Conservation (phyloP, 2,797 vertebrate species). For the Loris lydekkerianus region DNA sequence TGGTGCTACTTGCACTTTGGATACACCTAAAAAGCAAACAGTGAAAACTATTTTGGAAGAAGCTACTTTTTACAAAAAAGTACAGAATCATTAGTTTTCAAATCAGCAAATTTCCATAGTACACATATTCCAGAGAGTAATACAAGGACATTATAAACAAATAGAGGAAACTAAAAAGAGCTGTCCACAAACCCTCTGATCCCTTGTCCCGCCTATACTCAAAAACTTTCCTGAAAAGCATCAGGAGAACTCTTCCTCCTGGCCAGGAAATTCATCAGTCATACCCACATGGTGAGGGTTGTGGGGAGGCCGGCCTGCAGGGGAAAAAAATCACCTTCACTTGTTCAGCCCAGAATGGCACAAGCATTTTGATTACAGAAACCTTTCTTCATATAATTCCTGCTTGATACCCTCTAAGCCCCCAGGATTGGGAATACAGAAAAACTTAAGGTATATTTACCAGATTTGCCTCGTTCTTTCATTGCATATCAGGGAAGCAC, state of each 20-base stretch:
- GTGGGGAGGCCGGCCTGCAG: background rate
- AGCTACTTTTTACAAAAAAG: background rate
- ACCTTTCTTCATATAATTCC: background rate
- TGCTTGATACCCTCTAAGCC: background rate
- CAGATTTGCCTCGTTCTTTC: background rate
- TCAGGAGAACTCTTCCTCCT: background rate
- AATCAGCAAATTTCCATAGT: background rate
- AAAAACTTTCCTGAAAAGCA: background rate
- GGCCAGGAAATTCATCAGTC: background rate
- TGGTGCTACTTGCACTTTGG: background rate
- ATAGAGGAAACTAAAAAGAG: background rate
- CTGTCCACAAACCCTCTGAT: background rate
- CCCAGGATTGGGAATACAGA: background rate
- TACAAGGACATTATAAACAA: background rate
- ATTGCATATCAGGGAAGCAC: background rate
- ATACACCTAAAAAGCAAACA: background rate
- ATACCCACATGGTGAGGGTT: background rate
- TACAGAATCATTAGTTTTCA: slow-evolving; percentile 25
- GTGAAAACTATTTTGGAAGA: slow-evolving; percentile 49
- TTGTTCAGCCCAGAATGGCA: background rate
- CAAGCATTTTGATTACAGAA: background rate
- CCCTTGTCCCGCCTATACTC: background rate
- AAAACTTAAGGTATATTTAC: background rate
- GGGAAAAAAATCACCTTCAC: background rate
- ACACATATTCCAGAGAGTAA: background rate